These are phyloP conservation scores for Piaya cayana DNA, from an alignment of 2,113 vertebrate genomes.

Conservation along the genomic window DNA sequence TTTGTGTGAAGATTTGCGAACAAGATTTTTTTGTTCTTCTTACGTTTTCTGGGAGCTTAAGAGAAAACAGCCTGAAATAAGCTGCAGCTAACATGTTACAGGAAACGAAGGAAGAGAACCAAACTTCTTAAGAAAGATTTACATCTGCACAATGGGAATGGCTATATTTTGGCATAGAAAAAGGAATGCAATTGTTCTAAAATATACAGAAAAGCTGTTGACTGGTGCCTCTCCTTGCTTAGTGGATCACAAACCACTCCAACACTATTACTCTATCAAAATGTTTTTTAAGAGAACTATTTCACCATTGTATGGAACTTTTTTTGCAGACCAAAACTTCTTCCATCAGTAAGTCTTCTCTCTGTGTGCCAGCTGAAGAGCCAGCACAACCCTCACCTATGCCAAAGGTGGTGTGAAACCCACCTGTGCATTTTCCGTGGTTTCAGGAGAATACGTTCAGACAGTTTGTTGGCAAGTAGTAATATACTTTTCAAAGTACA, in stretches of 20 bases:
- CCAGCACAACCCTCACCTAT: neutral
- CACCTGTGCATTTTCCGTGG: neutral
- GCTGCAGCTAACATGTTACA: slow-evolving; percentile 20
- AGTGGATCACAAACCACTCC: neutral
- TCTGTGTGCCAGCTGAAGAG: neutral
- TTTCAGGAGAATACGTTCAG: neutral
- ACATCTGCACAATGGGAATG: neutral
- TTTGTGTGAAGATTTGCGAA: neutral
- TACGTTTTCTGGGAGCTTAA: slow-evolving; percentile 38
- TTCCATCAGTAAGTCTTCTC: neutral
- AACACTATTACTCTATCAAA: neutral
- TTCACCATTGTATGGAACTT: neutral
- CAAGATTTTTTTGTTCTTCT: slow-evolving; percentile 40
- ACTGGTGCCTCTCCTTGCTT: neutral
- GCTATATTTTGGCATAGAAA: slow-evolving; percentile 23
- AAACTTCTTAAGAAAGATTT: slow-evolving; percentile 38
- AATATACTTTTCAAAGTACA: neutral
- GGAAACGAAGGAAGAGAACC: slow-evolving; percentile 42
- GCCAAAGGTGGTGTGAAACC: neutral
- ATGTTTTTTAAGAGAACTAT: neutral
- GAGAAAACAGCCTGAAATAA: slow-evolving; percentile 42
- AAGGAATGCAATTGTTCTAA: slow-evolving; percentile 27
- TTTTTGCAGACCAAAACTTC: neutral
- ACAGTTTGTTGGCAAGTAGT: neutral
- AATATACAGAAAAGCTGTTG: slow-evolving; percentile 16